Evolutionary conservation across 2,888 invertebrate species (phyloP), one percentile per base, ranked within the genome.

Genomic region (Marronus borbonicus): DNA sequence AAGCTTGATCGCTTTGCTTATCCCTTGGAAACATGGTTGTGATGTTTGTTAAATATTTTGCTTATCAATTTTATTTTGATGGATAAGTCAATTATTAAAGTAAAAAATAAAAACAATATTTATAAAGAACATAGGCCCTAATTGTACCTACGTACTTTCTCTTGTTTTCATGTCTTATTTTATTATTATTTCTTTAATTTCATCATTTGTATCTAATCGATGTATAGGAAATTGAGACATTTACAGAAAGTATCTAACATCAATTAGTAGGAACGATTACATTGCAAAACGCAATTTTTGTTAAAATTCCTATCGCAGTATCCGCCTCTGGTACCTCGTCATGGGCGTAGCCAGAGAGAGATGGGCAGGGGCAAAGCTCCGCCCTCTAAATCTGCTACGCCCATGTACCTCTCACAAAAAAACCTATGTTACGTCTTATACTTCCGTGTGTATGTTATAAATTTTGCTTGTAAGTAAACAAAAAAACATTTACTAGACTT

Each of bases 401-500:
- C 24, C 24, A 24, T 24, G 24, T 24, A 24, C 2, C 24, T 24
- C 24, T 24, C 1, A 36, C 31, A 17, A 17, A 17, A 58, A 3
- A 58, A 17, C 14, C 14, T 50, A 58, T 58, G 17, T 20, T n/a
- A 58, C 31, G 5, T 36, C n/a, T 58, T n/a, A 50, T 50, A 50
- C 3, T 50, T 50, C n/a, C 28, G 14, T 36, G 17, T 10, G n/a
- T 58, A 58, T 28, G 24, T 28, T 14, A 14, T 28, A 60, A 36
- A 72, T 72, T 72, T 44, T 72, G 72, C 72, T 72, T 72, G 72
- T 72, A 39, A 72, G 44, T 39, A 60, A 44, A 72, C 60, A 24
- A 24, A 60, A 68, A 10, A 49, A 68, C 28, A 75, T 60, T 65
- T 68, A 69, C 78, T 80, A 81, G 79, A 80, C 80, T 81, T 81